These are phyloP conservation scores for Artibeus jamaicensis DNA, from an alignment of 2,797 vertebrate genomes.

Conservation along the genomic window DNA sequence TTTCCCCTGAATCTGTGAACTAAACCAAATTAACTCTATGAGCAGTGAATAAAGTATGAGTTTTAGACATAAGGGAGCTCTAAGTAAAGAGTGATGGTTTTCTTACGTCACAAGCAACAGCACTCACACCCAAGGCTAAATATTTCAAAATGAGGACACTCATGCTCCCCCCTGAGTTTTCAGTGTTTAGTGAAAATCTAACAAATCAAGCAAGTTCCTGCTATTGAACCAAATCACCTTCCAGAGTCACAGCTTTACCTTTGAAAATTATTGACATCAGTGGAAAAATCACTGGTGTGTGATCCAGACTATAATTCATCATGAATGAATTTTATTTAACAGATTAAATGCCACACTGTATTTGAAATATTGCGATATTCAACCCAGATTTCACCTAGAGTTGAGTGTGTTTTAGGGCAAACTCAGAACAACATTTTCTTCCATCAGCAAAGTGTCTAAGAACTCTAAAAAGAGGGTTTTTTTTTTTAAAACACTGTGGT, in stretches of 20 bases:
- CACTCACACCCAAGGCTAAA: not conserved
- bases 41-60: not conserved
- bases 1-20: not conserved
- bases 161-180: not conserved
- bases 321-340: not conserved
- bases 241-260: not conserved
- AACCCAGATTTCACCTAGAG: not conserved
- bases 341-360: not conserved
- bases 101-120: not conserved
- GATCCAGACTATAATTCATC: not conserved
- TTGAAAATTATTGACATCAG: not conserved
- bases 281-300: not conserved
- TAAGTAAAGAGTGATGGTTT: not conserved
- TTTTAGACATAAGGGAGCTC: not conserved
- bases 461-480: not conserved
- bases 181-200: not conserved
- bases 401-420: not conserved
- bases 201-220: not conserved
- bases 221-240: not conserved
- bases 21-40: not conserved
- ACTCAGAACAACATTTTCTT: not conserved
- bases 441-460: not conserved
- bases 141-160: not conserved
- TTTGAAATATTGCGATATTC: not conserved
- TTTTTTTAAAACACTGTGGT: not conserved